Percentiles rank a stretch among this genome's conserved stretches.
Conservation (phyloP, 2,888 invertebrate genomes). For the Luperina nickerlii region DNA sequence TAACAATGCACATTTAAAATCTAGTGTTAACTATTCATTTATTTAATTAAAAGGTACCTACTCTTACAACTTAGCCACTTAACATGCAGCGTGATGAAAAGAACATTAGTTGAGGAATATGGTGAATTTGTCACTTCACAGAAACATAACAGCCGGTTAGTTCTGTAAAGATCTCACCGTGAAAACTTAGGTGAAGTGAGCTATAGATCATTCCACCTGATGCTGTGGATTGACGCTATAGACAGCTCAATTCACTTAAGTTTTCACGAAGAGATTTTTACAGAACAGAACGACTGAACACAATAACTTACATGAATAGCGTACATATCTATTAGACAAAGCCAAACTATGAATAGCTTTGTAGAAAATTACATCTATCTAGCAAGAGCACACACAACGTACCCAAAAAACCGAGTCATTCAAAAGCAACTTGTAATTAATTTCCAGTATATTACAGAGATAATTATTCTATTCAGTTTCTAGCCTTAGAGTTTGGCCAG, state of each 20-base stretch:
- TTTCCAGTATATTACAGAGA: background rate
- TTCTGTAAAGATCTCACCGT: background rate
- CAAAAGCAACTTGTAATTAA: slow-evolving; percentile 18
- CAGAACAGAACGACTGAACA: background rate
- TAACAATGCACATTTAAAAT: background rate
- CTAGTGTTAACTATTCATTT: background rate
- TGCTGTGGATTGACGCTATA: background rate
- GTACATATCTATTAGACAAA: background rate
- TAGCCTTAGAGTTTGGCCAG: background rate
- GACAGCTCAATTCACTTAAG: background rate
- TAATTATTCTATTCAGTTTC: slow-evolving; percentile 1
- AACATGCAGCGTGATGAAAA: background rate
- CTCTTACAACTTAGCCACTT: background rate
- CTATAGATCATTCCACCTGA: background rate
- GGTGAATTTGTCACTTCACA: background rate
- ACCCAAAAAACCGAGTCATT: background rate
- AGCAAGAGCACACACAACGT: background rate
- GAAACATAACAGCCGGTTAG: background rate
- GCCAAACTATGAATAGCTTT: background rate
- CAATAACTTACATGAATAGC: background rate
- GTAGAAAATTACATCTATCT: background rate
- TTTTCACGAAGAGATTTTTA: background rate
- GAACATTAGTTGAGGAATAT: background rate
- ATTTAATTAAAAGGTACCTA: background rate
- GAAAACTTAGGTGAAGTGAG: background rate